Evolutionary conservation across 1,140 invertebrate genomes (phyloP), one percentile per base, ranked within the genome.

Genomic region (Orchesella cincta): DNA sequence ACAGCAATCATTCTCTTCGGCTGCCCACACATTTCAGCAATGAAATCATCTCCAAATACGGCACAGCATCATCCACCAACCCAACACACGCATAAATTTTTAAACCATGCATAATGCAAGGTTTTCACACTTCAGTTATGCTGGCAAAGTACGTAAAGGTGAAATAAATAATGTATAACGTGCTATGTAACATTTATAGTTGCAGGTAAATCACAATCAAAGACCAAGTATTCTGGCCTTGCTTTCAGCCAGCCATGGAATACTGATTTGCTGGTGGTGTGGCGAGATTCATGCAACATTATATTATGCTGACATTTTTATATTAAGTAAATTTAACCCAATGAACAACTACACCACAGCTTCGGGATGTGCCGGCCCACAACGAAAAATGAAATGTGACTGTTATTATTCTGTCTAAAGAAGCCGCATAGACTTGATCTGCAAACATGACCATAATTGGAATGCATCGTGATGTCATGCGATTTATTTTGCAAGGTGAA

Each of bases 21-120:
- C 54, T 57, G 54, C 54, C 54, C 54, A 57, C 54, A 57, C 54
- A 57, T n/a, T 57, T 57, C 12, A 57, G 26, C 26, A 12, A 57
- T 57, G 54, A 57, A 57, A 57, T 57, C 54, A 57, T 57, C 26
- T 57, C 54, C 54, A 57, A 57, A 57, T 57, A 57, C 23, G 54
- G 54, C 12, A 57, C n/a, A n/a, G n/a, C n/a, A n/a, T n/a, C n/a
- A n/a, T n/a, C n/a, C 54, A 26, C 8, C 8, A 57, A 57, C 54
- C 12, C 12, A 8, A 57, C 3, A 23, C 26, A 23, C 54, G 23
- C 12, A 23, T 16, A 23, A 57, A 57, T 57, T 57, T 5, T 26
- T 57, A 26, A 26, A n/a, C 8, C 39, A 46, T 5, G 12, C 26
- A n/a, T 23, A 57, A 57, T n/a, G 23, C 14, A 57, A 57, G 14